Base-by-base conservation (phyloP, 2,888 invertebrate species). In the Napeogenes sylphis region DNA sequence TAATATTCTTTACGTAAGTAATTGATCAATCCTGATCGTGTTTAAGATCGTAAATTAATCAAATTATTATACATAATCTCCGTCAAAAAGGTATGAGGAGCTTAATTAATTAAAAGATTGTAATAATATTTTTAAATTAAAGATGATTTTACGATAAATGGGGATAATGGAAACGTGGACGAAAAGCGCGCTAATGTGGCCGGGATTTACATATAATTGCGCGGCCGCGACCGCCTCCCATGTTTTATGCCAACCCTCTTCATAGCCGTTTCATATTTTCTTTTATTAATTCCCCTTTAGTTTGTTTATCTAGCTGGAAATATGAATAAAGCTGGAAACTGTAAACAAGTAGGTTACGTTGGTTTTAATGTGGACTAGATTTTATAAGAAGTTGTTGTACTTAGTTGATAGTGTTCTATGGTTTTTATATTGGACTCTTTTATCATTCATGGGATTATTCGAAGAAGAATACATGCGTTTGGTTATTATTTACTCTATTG, bases 201-300 rank as follows among this genome's bases (percentile, higher is more conserved):
- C 61, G 58, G 61, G 64, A 64, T 64, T 64, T 64, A 61, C 64
- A 64, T 64, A 64, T 64, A 64, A 64, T 64, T 64, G 58, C 64
- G 45, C 45, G 57, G 32, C 53, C 30, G 30, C 45, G 14, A n/a
- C 58, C 59, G 12, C 30, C n/a, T 21, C 45, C 51, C 51, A 45
- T 35, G 59, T 59, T 63, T 62, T 59, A 59, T 59, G 45, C 59
- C 53, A 56, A 56, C 63, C 63, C 63, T 63, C 56, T 45, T 59
- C 59, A 59, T 45, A 46, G 56, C 63, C 45, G 42, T 59, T 47
- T 57, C n/a, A 62, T 55, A 62, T 55, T 56, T 51, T 62, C 59
- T 59, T 53, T 63, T 59, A 59, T 63, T 63, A 45, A 63, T 56
- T 38, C 53, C 32, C 14, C 42, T 53, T 53, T 59, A 45, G 59